These are phyloP conservation scores for Pandion haliaetus DNA, from an alignment of 2,113 vertebrate species.

Conservation along the genomic window DNA sequence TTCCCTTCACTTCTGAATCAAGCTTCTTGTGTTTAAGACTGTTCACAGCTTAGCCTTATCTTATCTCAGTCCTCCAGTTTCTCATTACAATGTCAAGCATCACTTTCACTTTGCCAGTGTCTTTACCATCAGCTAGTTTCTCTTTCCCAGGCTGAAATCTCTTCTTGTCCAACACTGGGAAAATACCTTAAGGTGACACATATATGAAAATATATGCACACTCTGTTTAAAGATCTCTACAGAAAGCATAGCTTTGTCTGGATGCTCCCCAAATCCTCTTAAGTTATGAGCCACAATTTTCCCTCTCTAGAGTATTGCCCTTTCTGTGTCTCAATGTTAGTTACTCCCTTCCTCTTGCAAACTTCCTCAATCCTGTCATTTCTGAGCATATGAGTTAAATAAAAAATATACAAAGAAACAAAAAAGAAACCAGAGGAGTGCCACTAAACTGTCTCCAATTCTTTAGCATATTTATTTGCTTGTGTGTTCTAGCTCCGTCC, in stretches of 20 bases:
- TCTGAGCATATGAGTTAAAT: neutral
- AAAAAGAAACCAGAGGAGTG: neutral
- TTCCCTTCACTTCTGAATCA: neutral
- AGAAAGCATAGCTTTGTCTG: neutral
- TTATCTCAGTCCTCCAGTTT: constrained; percentile 17
- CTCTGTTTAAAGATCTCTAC: neutral
- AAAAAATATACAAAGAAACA: neutral
- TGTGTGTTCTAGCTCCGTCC: neutral
- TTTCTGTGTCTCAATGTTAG: constrained; percentile 1
- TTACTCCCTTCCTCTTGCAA: constrained; percentile 42
- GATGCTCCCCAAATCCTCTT: neutral
- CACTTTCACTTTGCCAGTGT: constrained; percentile 18
- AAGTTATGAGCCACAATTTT: neutral
- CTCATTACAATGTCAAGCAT: constrained; percentile 1
- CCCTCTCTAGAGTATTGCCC: neutral
- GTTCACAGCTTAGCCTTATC: neutral
- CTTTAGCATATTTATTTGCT: constrained; percentile 21
- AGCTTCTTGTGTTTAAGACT: neutral
- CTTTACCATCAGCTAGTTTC: neutral
- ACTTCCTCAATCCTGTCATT: neutral
- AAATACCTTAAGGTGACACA: neutral
- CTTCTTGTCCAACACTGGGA: neutral
- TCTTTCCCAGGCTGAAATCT: neutral
- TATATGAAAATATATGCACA: neutral
- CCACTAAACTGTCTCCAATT: neutral